phyloP scores from a whole-genome alignment of 1,140 invertebrate species.

The Formica selysi region DNA sequence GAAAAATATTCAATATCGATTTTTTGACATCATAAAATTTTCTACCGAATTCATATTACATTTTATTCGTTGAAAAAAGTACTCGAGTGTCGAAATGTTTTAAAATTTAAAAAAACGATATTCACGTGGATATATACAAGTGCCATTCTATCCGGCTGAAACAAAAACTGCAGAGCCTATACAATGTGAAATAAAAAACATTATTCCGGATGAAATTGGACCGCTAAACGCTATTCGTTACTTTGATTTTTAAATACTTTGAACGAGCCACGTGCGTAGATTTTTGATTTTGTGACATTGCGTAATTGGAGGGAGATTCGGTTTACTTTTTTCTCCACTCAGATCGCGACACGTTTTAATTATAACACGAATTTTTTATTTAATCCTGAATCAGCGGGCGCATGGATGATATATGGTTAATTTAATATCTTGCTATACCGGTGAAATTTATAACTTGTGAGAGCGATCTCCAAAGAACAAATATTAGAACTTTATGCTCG shows the following conservation, averaged over 20 bases:
- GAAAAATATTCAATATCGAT: background rate
- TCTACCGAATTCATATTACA: background rate
- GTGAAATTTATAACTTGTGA: slow-evolving; percentile 4
- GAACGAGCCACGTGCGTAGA: background rate
- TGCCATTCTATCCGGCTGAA: background rate
- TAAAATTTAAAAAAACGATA: slow-evolving; percentile 11
- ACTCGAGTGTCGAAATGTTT: background rate
- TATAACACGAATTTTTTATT: background rate
- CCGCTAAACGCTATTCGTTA: background rate
- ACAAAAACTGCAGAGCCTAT: slow-evolving; percentile 1
- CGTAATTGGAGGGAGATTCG: background rate
- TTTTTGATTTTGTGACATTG: slow-evolving; percentile 23
- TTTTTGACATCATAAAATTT: background rate
- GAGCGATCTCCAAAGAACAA: background rate
- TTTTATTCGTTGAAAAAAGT: slow-evolving; percentile 14
- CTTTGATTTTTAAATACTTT: slow-evolving; percentile 17
- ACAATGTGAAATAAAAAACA: slow-evolving; percentile 25
- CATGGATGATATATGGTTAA: background rate
- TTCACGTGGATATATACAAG: background rate
- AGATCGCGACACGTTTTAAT: background rate
- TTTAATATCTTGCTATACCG: background rate
- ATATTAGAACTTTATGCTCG: background rate
- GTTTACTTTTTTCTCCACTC: background rate
- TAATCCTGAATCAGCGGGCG: background rate
- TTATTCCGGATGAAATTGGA: background rate